Percentiles rank a stretch among this genome's conserved stretches.
Conservation (phyloP, 1,140 invertebrate species). For the Drosophila oshimai region DNA sequence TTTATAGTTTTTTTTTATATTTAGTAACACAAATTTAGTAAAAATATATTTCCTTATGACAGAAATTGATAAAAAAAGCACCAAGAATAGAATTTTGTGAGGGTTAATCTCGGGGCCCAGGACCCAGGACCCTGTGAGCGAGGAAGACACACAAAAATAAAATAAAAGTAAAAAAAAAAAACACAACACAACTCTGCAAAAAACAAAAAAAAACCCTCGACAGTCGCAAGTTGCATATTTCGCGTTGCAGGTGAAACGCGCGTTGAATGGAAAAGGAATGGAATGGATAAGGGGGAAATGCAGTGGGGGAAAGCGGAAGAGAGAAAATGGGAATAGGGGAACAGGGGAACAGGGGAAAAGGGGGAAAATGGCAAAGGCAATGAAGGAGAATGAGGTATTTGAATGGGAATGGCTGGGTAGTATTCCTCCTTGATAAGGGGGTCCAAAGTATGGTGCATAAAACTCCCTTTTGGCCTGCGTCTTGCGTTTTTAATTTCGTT, state of each 20-base stretch:
- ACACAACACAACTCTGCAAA: background rate
- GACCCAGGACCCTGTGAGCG: constrained; percentile 4
- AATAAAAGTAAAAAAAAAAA: background rate
- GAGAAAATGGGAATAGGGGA: background rate
- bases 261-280: constrained; percentile 6
- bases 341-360: too few relatives aligned
- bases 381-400: constrained; percentile 36
- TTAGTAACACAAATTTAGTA: too few relatives aligned
- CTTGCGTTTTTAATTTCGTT: constrained; percentile 77
- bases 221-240: constrained; percentile 50
- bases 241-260: constrained; percentile 59
- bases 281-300: background rate
- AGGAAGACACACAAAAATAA: constrained; percentile 29
- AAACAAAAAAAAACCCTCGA: constrained; percentile 34
- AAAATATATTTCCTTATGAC: too few relatives aligned
- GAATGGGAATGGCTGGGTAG: constrained; percentile 20
- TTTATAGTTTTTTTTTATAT: too few relatives aligned
- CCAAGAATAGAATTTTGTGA: too few relatives aligned
- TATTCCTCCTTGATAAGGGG: too few relatives aligned
- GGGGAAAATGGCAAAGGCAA: constrained; percentile 8
- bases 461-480: constrained; percentile 30
- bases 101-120: constrained; percentile 24
- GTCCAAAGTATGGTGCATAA: constrained; percentile 16
- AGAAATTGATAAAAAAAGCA: too few relatives aligned
- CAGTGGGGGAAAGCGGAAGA: background rate